Percentiles rank a stretch among this genome's conserved stretches.
Conservation (phyloP, 2,888 invertebrate species). For the Prosapia bicincta region DNA sequence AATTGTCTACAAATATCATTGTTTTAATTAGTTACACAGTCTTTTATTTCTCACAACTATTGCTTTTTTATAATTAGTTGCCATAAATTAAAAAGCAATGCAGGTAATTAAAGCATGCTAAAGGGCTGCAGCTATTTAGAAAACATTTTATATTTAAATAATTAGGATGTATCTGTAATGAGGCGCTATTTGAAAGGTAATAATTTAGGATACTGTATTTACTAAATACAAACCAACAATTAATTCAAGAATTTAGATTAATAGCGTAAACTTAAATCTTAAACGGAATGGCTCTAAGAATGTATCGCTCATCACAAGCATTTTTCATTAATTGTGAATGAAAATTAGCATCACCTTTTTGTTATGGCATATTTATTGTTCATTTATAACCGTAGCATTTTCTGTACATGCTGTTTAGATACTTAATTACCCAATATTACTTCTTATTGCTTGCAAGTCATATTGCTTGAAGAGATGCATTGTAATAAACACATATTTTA, state of each 20-base stretch:
- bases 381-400: neutral
- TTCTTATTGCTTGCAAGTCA: neutral
- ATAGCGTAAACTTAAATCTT: neutral
- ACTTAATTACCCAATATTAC: neutral
- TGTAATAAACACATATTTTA: neutral
- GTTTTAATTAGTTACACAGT: too few relatives aligned
- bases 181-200: neutral
- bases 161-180: too few relatives aligned
- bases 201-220: too few relatives aligned
- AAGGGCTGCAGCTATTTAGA: too few relatives aligned
- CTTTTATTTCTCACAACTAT: too few relatives aligned
- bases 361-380: neutral
- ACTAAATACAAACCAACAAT: too few relatives aligned
- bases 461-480: neutral
- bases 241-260: too few relatives aligned
- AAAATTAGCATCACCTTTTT: neutral
- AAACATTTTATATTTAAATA: too few relatives aligned
- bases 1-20: too few relatives aligned
- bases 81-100: too few relatives aligned
- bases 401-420: neutral
- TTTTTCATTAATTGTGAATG: neutral
- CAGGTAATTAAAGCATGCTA: too few relatives aligned
- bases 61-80: too few relatives aligned
- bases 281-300: neutral
- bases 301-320: neutral